Evolutionary conservation across 2,113 vertebrate genomes (phyloP).

Genomic region (Polyodon spathula): DNA sequence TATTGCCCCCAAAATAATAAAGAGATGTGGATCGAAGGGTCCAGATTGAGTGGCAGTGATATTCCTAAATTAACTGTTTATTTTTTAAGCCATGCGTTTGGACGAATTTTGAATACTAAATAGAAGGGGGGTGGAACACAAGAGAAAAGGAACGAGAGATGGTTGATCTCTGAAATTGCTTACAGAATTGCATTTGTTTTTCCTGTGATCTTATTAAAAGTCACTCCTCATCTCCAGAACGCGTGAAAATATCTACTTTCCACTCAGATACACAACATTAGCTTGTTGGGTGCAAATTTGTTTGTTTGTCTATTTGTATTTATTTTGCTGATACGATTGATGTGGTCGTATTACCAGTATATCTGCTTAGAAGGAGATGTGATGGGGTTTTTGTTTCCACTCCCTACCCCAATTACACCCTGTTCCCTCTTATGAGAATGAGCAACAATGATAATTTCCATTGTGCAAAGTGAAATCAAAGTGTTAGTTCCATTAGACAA

Average conservation of each 20-base stretch:
- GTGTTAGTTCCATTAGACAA: not conserved
- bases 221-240: conserved; percentile 86
- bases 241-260: conserved; percentile 98
- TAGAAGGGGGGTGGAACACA: not conserved
- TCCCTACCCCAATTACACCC: conserved; percentile 68
- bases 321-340: conserved; percentile 88
- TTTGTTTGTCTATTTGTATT: conserved; percentile 95
- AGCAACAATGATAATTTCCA: too few species aligned
- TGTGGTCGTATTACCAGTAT: conserved; percentile 88
- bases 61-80: conserved; percentile 41
- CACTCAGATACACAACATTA: conserved; percentile 96
- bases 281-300: conserved; percentile 87
- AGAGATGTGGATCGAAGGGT: conserved; percentile 38
- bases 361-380: conserved; percentile 71
- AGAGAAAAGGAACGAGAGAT: conserved; percentile 39
- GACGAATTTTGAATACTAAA: conserved; percentile 40
- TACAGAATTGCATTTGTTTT: conserved; percentile 98
- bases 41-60: conserved; percentile 35
- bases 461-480: not conserved
- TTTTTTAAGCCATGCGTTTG: conserved; percentile 37
- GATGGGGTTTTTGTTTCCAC: conserved; percentile 64
- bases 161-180: conserved; percentile 75
- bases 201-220: conserved; percentile 95
- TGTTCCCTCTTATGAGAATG: conserved; percentile 21
- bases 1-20: conserved; percentile 43